These are phyloP conservation scores for Cecidostiba fungosa DNA, from an alignment of 2,888 invertebrate genomes.

Conservation along the genomic window DNA sequence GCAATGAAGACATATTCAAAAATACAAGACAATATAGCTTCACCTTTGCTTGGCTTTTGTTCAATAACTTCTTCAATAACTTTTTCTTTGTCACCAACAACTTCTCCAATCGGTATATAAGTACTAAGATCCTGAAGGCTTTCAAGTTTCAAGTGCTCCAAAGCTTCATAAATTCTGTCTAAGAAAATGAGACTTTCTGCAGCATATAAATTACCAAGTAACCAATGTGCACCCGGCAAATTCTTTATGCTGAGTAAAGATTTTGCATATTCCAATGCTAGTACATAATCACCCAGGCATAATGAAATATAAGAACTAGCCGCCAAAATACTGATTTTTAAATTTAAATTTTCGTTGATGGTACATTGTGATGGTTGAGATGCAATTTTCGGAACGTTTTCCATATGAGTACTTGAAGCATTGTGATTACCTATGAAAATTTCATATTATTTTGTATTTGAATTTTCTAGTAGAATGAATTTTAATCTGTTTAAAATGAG, in stretches of 20 bases:
- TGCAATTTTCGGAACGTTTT: not conserved
- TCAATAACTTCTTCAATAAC: constrained; percentile 79
- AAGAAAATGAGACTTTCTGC: constrained; percentile 93
- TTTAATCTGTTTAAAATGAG: not conserved
- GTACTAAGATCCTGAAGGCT: constrained; percentile 84
- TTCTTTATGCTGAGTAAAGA: constrained; percentile 87
- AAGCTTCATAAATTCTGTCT: constrained; percentile 91
- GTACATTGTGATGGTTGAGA: constrained; percentile 70
- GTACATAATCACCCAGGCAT: constrained; percentile 91
- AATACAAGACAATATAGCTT: constrained; percentile 24
- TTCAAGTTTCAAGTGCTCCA: constrained; percentile 90
- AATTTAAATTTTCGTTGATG: constrained; percentile 73
- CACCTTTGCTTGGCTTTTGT: constrained; percentile 72
- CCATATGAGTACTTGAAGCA: constrained; percentile 42
- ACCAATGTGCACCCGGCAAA: constrained; percentile 86
- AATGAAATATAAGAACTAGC: constrained; percentile 92
- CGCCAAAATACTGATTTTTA: constrained; percentile 85
- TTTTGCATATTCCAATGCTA: constrained; percentile 90
- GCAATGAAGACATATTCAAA: not conserved
- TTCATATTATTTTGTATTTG: not conserved
- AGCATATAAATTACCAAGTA: constrained; percentile 93
- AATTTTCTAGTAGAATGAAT: not conserved
- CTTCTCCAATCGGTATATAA: constrained; percentile 74
- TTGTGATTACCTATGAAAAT: constrained; percentile 36
- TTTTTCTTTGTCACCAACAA: constrained; percentile 77